Conservation (phyloP, 2,797 vertebrate genomes). For the Phataginus tetradactyla region DNA sequence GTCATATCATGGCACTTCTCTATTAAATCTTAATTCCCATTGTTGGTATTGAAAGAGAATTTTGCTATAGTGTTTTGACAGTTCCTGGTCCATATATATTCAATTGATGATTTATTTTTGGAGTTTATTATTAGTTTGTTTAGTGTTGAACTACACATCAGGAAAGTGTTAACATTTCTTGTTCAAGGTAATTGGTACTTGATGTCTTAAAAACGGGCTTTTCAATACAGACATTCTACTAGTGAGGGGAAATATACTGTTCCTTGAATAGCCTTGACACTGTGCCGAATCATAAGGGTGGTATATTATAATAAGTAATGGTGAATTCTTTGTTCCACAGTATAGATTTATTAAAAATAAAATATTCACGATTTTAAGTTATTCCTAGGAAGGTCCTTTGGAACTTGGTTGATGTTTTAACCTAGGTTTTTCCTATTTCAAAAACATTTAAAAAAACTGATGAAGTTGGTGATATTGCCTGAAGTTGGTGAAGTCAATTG, state of each 20-base stretch:
- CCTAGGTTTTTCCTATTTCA: not conserved
- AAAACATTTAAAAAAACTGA: not conserved
- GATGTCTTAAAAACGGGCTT: conserved; percentile 34
- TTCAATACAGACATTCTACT: conserved; percentile 14
- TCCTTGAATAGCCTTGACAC: not conserved
- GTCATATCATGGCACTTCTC: not conserved
- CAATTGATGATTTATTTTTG: conserved; percentile 19
- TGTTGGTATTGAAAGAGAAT: not conserved
- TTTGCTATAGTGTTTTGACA: not conserved
- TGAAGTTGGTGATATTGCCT: not conserved
- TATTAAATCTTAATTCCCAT: not conserved
- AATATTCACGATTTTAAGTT: not conserved
- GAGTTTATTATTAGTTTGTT: conserved; percentile 30
- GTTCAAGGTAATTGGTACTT: conserved; percentile 30
- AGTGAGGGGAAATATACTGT: conserved; percentile 30
- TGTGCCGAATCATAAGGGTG: not conserved
- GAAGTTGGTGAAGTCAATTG: not conserved
- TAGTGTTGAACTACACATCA: conserved; percentile 8
- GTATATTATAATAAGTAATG: not conserved
- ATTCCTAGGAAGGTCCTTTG: not conserved
- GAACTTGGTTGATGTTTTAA: conserved; percentile 31
- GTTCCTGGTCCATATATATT: not conserved
- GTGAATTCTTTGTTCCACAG: not conserved
- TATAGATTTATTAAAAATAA: conserved; percentile 27
- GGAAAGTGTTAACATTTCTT: conserved; percentile 48